Base-by-base conservation (phyloP, 2,113 vertebrate species). In the Rhombomys opimus region DNA sequence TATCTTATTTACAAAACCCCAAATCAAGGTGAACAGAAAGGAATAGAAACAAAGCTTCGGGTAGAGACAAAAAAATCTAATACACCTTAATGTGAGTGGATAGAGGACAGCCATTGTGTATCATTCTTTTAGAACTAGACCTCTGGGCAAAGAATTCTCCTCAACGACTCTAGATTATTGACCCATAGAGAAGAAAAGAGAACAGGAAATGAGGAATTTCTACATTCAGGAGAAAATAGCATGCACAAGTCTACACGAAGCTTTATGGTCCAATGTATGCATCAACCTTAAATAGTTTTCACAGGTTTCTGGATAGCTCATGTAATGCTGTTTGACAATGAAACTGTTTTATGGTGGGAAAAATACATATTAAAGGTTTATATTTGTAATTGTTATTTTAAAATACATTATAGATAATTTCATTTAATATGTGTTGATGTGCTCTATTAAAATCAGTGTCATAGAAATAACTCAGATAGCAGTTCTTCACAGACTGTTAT, bases 1-100 rank as follows among this genome's bases (percentile, higher is more conserved):
- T 38, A 91, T 87, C 50, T 88, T 59, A 90, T 22, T 94, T 50
- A 85, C 13, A 61, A 95, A 90, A 65, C 90, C 14, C 63, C 59
- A 91, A 93, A 82, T 75, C 72, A 91, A 77, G 23, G 11, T n/a
- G 1, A 7, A 7, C 38, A 90, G 11, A 72, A 90, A 76, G 17
- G 61, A 89, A 87, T 4, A 89, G 67, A 32, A 25, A 41, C 2
- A 82, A 52, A 84, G 2, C 23, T 23, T 7, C 14, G 38, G 22
- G 23, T 5, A 84, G n/a, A 86, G 68, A 23, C 94, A 91, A 52
- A 32, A 67, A 81, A 61, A 6, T 23, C 20, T 68, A 73, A 22
- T 23, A 72, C 78, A 11, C 3, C 25, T 46, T n/a, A 78, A n/a
- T 63, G 15, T 50, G 8, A 95, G 3, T 76, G 9, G 20, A 46